Conservation (phyloP, 2,797 vertebrate species). For the Ispidina lecontei region DNA sequence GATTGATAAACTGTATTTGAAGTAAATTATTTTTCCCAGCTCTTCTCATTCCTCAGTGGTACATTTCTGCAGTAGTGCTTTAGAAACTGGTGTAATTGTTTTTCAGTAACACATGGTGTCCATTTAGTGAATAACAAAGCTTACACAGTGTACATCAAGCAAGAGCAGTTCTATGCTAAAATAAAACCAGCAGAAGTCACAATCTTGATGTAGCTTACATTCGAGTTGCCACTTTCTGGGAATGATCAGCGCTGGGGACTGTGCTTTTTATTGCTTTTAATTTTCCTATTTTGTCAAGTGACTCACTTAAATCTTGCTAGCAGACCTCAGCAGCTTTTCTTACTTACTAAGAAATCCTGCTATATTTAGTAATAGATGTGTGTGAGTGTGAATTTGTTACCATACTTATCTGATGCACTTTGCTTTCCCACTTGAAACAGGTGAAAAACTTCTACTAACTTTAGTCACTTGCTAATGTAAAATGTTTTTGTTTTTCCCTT, state of each 20-base stretch:
- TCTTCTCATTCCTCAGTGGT: not conserved
- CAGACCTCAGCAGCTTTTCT: conserved; percentile 50
- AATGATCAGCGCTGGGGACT: not conserved
- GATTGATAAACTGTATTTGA: not conserved
- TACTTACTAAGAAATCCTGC: conserved; percentile 56
- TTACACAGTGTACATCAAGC: not conserved
- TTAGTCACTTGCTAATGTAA: conserved; percentile 27
- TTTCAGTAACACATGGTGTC: conserved; percentile 31
- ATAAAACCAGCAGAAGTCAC: not conserved
- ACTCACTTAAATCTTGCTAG: conserved; percentile 46
- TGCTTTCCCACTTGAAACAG: conserved; percentile 40
- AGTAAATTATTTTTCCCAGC: not conserved
- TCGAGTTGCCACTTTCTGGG: not conserved
- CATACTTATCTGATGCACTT: conserved; percentile 46
- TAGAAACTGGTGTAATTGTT: conserved; percentile 56
- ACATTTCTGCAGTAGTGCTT: conserved; percentile 14
- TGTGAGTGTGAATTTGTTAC: conserved; percentile 56
- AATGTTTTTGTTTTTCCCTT: not conserved
- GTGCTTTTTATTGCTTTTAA: conserved; percentile 1
- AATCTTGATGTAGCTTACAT: not conserved
- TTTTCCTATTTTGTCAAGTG: conserved; percentile 40
- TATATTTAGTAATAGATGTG: conserved; percentile 74
- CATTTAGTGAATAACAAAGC: conserved; percentile 30
- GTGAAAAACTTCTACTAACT: conserved; percentile 19
- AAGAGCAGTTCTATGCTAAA: not conserved